These are phyloP conservation scores for Tangachromis dhanisi DNA, from an alignment of 2,113 vertebrate species.

Conservation along the genomic window DNA sequence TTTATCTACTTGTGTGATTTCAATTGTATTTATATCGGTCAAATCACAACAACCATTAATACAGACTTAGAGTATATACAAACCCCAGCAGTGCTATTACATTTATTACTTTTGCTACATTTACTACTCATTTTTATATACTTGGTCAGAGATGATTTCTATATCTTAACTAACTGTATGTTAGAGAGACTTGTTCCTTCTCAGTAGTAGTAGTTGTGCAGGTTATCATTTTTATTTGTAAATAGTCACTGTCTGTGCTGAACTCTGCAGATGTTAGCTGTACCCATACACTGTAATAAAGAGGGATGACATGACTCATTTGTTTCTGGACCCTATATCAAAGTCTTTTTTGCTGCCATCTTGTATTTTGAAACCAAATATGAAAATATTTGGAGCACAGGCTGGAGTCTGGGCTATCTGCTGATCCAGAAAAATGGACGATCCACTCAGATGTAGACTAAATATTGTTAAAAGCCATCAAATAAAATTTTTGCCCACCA, in stretches of 20 bases:
- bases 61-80: background rate
- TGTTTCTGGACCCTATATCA: background rate
- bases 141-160: background rate
- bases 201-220: background rate
- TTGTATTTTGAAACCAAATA: background rate
- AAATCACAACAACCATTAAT: background rate
- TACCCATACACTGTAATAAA: background rate
- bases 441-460: background rate
- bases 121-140: background rate
- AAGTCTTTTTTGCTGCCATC: background rate
- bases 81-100: background rate
- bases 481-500: fast-evolving
- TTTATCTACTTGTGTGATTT: background rate
- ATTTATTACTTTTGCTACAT: background rate
- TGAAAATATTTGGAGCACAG: background rate
- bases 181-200: background rate
- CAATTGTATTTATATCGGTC: background rate
- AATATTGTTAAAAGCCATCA: background rate
- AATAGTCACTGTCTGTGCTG: background rate
- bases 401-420: background rate
- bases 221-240: background rate
- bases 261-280: background rate
- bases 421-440: background rate
- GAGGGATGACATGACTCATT: background rate
- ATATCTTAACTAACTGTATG: background rate